Evolutionary conservation across 2,113 vertebrate genomes (phyloP).

Genomic region (Trichomycterus rosablanca): DNA sequence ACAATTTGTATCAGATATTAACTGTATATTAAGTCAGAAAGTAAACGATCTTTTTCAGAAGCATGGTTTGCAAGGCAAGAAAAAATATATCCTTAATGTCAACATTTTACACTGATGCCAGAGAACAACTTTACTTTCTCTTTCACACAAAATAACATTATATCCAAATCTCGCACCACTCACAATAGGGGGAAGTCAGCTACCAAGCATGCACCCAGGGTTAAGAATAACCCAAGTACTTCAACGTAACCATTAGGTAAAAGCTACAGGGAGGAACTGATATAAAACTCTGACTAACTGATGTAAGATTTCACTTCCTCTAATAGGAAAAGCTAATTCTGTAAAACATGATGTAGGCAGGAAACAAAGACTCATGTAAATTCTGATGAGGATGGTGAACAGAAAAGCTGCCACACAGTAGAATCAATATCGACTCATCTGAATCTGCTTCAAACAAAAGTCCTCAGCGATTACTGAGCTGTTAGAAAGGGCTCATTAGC

Average conservation of each 20-base stretch:
- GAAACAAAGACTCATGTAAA: neutral
- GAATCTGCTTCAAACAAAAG: too few species aligned
- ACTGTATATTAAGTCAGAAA: too few species aligned
- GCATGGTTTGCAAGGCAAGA: too few species aligned
- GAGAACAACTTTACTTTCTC: neutral
- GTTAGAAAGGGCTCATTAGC: neutral
- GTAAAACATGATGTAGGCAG: neutral
- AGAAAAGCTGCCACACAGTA: neutral
- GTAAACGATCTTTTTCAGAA: too few species aligned
- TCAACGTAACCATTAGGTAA: conserved; percentile 8
- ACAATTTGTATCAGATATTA: too few species aligned
- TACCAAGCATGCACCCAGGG: neutral
- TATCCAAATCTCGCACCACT: neutral
- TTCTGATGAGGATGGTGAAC: neutral
- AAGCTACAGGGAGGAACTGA: neutral
- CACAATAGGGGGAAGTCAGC: conserved; percentile 15
- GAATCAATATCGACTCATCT: too few species aligned
- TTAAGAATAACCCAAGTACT: conserved; percentile 17
- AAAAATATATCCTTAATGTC: too few species aligned
- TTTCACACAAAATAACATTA: neutral
- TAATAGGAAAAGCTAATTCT: neutral
- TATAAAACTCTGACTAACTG: conserved; percentile 5
- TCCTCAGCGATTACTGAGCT: too few species aligned
- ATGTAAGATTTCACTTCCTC: conserved; percentile 2
- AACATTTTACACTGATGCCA: neutral